A percentile compares a stretch with the other conserved stretches of the same genome.
Evolutionary conservation across 2,888 invertebrate species (phyloP).

Genomic region (Pardosa pseudoannulata): DNA sequence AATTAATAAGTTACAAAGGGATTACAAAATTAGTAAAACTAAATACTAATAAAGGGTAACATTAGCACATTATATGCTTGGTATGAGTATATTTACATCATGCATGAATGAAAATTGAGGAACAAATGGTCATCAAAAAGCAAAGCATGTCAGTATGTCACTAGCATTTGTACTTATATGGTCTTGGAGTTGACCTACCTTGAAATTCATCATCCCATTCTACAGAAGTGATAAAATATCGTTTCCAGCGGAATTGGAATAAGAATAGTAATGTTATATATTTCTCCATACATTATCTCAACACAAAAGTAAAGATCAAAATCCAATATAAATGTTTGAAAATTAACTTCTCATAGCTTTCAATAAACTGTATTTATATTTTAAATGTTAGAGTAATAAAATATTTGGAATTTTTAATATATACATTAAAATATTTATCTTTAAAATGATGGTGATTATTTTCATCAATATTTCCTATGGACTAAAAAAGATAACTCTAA

Average conservation of each 20-base stretch:
- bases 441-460: too few species aligned
- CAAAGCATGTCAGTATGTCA: constrained; percentile 63
- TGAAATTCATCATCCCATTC: constrained; percentile 99
- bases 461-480: too few species aligned
- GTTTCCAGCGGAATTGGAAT: constrained; percentile 88
- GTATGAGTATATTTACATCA: constrained; percentile 23
- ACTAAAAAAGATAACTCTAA: too few species aligned
- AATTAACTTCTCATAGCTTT: not conserved
- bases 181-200: constrained; percentile 85
- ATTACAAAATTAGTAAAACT: constrained; percentile 14
- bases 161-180: constrained; percentile 43
- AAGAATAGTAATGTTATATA: constrained; percentile 63
- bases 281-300: constrained; percentile 46
- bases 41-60: not conserved
- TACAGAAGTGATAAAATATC: constrained; percentile 96
- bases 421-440: too few species aligned
- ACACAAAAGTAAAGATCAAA: constrained; percentile 27
- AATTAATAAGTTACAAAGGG: constrained; percentile 8
- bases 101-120: constrained; percentile 35
- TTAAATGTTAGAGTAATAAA: not conserved
- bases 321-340: not conserved
- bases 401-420: not conserved
- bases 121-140: constrained; percentile 44
- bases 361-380: too few species aligned
- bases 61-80: constrained; percentile 7